A percentile compares a stretch with the other conserved stretches of the same genome.
Evolutionary conservation across 2,113 vertebrate genomes (phyloP).

Genomic region (Bubo bubo): DNA sequence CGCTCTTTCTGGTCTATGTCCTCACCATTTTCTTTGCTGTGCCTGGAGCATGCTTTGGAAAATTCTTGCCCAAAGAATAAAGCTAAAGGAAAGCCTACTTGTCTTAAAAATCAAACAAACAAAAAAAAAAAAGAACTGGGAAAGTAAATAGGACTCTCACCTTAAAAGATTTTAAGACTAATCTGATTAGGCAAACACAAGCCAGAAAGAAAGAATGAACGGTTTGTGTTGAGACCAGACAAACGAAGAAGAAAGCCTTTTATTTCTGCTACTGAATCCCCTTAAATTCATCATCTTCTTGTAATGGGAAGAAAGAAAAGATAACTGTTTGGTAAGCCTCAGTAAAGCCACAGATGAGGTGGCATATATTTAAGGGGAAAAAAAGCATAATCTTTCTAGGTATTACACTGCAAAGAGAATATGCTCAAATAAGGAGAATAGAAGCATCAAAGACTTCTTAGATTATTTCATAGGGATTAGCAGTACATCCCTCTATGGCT

Average conservation of each 20-base stretch:
- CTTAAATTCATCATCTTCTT: slow-evolving; percentile 8
- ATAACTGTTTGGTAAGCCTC: not conserved
- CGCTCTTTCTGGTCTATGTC: not conserved
- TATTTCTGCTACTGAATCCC: not conserved
- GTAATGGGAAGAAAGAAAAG: not conserved
- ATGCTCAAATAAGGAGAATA: not conserved
- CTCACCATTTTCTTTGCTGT: not conserved
- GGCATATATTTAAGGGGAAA: not conserved
- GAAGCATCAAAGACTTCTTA: not conserved
- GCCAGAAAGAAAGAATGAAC: not conserved
- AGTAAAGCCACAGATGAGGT: not conserved
- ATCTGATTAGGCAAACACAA: not conserved
- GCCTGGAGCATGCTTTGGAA: not conserved
- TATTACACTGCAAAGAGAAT: not conserved
- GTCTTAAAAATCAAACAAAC: not conserved
- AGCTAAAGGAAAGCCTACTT: not conserved
- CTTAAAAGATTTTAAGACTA: not conserved
- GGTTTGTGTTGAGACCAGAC: not conserved
- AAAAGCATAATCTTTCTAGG: not conserved
- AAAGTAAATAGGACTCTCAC: not conserved
- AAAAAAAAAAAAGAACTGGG: not conserved
- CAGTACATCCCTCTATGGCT: not conserved
- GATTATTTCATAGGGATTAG: not conserved
- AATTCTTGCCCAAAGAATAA: not conserved
- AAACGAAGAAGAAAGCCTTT: not conserved